Evolutionary conservation across 1,140 invertebrate species (phyloP), one percentile per base, ranked within the genome.

Genomic region (Parasteatoda tepidariorum): DNA sequence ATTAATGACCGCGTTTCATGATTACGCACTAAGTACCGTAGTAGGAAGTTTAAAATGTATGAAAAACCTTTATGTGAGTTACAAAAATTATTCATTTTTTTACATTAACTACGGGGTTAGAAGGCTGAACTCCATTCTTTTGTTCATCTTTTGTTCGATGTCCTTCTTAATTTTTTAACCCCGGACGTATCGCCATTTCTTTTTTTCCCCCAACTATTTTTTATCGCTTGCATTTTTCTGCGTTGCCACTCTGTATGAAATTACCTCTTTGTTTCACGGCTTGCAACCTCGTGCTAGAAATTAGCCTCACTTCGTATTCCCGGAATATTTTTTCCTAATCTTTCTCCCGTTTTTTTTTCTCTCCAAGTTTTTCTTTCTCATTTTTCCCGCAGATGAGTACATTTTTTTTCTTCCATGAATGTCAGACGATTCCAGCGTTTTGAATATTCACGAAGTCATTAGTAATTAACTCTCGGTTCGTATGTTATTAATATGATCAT

Each of bases 11-110:
- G 34, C 64, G 38, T 61, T 4, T 30, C 70, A 6, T 83, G 68
- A 83, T 83, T 83, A 66, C 81, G 57, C 22, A 73, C 81, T 74
- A 74, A 74, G 68, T 83, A 48, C 81, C 31, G 70, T 68, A 83
- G 68, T 74, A 64, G 81, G 59, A 66, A 83, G 68, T 83, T 83
- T 83, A 83, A 83, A 82, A 82, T 82, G 67, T 82, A 82, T 82
- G 78, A 82, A 83, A 83, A 83, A 83, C 70, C 81, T 83, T 67
- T 73, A 70, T 71, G 67, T 31, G 78, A 61, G 78, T 61, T 59
- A 55, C 78, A 82, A 82, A 82, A 83, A 83, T 83, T 83, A 83
- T 83, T 83, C 81, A 83, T 74, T 82, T 82, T n/a, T 82, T 82
- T 82, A 82, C 66, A 82, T 82, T 82, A 82, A 82, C 78, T 82